Evolutionary conservation across 2,888 invertebrate genomes (phyloP), one percentile per base, ranked within the genome.

Genomic region (Amiota mariae): DNA sequence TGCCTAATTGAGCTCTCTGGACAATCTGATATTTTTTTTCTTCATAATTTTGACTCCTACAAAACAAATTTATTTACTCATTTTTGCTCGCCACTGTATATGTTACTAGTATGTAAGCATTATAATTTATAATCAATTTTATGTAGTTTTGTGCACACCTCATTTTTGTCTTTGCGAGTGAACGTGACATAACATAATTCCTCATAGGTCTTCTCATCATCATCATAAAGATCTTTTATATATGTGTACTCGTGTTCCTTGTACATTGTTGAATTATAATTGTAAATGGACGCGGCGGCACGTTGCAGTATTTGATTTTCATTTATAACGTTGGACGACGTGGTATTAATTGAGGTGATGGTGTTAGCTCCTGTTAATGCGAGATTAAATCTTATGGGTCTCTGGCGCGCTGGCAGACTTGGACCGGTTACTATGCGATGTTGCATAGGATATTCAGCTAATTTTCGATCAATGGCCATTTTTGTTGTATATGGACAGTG

Each of bases 131-230:
- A 57, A 24, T 24, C 13, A 59, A 24, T 59, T 63, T 36, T 36
- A 36, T 24, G 46, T 13, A 63, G 75, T 71, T 77, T 73, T 70
- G 73, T 72, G 85, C 86, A 86, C 89, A 94, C 94, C 94, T 94
- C 94, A 80, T 93, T 92, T 80, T 86, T 83, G 54, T 91, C 91
- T 80, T 92, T 90, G 82, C 94, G 92, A 80, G 94, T 92, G 90
- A 95, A 94, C 88, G 95, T 95, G 88, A 96, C 95, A 90, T 95
- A 96, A 92, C 96, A 96, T 82, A 96, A 93, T 90, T 96, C 95
- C 91, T 96, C 96, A 90, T 96, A 96, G 86, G 96, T 94, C 91
- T 95, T 95, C 89, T 95, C 95, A 84, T 95, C 95, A 24, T 24
- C 24, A 80, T 93, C 89, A 77, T 88, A 88, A 80, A 89, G 87